Conservation (phyloP, 2,888 invertebrate genomes). For the Acrobeloides nanus region DNA sequence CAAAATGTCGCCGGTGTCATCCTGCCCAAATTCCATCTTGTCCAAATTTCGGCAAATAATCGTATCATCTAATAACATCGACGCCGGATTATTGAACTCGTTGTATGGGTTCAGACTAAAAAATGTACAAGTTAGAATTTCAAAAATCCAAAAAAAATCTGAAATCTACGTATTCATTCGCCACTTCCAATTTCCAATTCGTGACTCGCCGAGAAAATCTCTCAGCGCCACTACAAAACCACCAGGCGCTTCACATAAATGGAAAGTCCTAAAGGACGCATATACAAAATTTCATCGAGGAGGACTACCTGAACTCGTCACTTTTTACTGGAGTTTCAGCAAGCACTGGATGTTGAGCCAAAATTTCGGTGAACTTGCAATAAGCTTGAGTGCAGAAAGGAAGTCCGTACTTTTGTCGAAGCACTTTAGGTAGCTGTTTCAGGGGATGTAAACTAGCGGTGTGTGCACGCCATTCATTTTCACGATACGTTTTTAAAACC, state of each 20-base stretch:
- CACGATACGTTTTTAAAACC: neutral
- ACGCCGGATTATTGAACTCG: conserved; percentile 14
- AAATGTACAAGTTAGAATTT: too few relatives aligned
- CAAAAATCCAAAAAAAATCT: too few relatives aligned
- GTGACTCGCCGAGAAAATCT: conserved; percentile 63
- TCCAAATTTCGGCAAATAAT: conserved; percentile 9
- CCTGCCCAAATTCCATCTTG: conserved; percentile 24
- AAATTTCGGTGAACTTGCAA: conserved; percentile 81
- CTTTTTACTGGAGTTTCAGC: conserved; percentile 7
- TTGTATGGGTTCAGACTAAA: conserved; percentile 31
- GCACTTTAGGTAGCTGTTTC: conserved; percentile 8
- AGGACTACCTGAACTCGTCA: conserved; percentile 2
- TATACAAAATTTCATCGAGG: conserved; percentile 1
- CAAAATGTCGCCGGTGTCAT: conserved; percentile 22
- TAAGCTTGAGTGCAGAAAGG: conserved; percentile 63
- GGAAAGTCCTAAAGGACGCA: conserved; percentile 61
- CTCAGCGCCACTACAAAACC: conserved; percentile 84
- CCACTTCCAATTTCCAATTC: conserved; percentile 18
- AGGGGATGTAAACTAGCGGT: conserved; percentile 73
- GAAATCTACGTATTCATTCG: conserved; percentile 18
- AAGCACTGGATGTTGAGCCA: conserved; percentile 50
- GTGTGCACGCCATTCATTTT: conserved; percentile 69
- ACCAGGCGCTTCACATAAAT: conserved; percentile 95
- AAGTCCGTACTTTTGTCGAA: conserved; percentile 1
- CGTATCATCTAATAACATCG: conserved; percentile 21